phyloP scores from a whole-genome alignment of 2,113 vertebrate species.

The Podarcis muralis region DNA sequence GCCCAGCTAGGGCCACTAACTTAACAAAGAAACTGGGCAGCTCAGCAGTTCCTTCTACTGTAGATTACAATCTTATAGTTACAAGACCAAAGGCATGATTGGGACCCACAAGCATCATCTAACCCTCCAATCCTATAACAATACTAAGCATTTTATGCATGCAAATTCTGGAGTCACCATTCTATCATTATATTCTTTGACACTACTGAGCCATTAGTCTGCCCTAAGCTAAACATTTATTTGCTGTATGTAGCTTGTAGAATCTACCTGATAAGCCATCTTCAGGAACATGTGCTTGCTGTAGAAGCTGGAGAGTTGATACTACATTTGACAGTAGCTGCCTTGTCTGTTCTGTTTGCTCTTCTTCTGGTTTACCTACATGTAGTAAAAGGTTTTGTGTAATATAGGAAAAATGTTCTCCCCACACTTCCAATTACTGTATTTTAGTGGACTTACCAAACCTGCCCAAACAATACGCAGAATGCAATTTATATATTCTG shows the following conservation, averaged over 20 bases:
- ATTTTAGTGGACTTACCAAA: neutral
- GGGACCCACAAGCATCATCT: no score
- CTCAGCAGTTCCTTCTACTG: no score
- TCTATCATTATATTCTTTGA: neutral
- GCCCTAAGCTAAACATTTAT: neutral
- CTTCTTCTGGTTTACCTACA: neutral
- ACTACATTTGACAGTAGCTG: conserved; percentile 38
- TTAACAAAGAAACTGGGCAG: no score
- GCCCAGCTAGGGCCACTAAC: no score
- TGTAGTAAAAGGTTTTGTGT: conserved; percentile 44
- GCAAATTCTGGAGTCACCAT: neutral
- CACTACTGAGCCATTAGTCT: neutral
- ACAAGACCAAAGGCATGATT: no score
- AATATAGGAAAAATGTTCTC: neutral
- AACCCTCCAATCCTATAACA: no score
- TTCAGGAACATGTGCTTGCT: conserved; percentile 45
- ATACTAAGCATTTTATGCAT: neutral
- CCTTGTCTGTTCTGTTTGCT: conserved; percentile 32
- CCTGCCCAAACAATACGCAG: neutral
- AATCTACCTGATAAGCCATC: conserved; percentile 22
- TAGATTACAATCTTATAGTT: no score
- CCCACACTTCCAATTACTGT: neutral
- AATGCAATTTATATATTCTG: neutral
- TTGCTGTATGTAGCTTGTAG: conserved; percentile 14
- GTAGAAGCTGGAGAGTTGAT: conserved; percentile 21